Percentiles rank a stretch among this genome's conserved stretches.
Evolutionary conservation across 1,140 invertebrate species (phyloP).

Genomic region (Mycetomoellerius zeteki): DNA sequence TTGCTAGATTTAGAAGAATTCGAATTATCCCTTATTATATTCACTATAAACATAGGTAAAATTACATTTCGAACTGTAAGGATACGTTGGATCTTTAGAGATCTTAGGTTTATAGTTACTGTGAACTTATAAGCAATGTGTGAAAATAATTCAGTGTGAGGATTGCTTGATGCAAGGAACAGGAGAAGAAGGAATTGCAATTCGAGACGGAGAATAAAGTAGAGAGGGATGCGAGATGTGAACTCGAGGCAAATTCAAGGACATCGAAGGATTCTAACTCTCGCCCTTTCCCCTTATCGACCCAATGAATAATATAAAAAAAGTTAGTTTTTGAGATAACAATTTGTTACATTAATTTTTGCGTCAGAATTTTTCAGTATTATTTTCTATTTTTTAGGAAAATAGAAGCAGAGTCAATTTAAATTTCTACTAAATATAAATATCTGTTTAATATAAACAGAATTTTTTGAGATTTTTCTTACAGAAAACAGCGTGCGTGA

Average conservation of each 20-base stretch:
- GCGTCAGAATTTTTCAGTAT: not conserved
- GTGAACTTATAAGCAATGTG: not conserved
- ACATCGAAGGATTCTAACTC: conserved; percentile 15
- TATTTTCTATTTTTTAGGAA: not conserved
- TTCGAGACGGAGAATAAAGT: conserved; percentile 19
- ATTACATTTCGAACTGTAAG: not conserved
- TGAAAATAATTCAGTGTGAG: conserved; percentile 26
- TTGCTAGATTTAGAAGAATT: not conserved
- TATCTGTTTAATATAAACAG: conserved; percentile 6
- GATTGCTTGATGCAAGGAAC: conserved; percentile 14
- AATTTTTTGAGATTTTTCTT: not conserved
- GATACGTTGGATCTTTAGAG: not conserved
- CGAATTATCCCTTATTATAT: not conserved
- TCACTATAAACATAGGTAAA: not conserved
- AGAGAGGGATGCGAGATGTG: conserved; percentile 1
- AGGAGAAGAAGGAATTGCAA: conserved; percentile 33
- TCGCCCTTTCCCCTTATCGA: not conserved
- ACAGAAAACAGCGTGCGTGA: not conserved
- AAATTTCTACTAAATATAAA: not conserved
- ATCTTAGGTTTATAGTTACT: not conserved
- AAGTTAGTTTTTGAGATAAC: not conserved
- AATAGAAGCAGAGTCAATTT: not conserved
- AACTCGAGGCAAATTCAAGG: conserved; percentile 46
- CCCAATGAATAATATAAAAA: conserved; percentile 41
- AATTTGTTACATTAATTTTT: not conserved